A percentile compares a stretch with the other conserved stretches of the same genome.
Conservation (phyloP, 2,888 invertebrate genomes). For the Hyposoter didymator region DNA sequence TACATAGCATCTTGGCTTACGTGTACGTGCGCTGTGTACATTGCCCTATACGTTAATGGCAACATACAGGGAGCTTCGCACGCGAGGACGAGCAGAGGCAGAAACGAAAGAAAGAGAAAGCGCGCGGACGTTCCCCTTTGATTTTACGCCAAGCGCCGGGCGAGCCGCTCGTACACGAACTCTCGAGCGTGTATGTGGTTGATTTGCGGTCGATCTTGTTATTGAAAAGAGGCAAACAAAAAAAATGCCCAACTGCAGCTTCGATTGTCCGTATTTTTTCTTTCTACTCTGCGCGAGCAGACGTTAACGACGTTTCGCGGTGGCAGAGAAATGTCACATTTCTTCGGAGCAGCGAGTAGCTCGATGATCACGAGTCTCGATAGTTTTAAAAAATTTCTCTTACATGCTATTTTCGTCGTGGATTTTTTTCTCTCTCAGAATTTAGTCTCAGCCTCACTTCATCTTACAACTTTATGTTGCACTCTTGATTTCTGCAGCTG, state of each 20-base stretch:
- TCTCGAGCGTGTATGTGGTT: constrained; percentile 30
- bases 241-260: constrained; percentile 28
- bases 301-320: constrained; percentile 56
- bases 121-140: constrained; percentile 58
- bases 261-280: constrained; percentile 51
- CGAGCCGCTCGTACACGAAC: constrained; percentile 38
- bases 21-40: constrained; percentile 4
- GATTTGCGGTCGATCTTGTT: constrained; percentile 64
- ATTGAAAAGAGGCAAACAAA: constrained; percentile 36
- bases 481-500: constrained; percentile 27
- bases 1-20: background rate
- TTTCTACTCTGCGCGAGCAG: constrained; percentile 3
- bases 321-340: constrained; percentile 25
- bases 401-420: background rate
- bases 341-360: constrained; percentile 14
- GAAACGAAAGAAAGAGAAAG: constrained; percentile 65
- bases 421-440: background rate
- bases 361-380: background rate
- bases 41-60: constrained; percentile 29
- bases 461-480: background rate
- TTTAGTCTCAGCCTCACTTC: background rate
- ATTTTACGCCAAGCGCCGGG: constrained; percentile 66
- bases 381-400: background rate
- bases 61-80: constrained; percentile 25
- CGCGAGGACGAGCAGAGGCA: constrained; percentile 42